Base-by-base conservation (phyloP, 2,797 vertebrate genomes). In the Anableps anableps region DNA sequence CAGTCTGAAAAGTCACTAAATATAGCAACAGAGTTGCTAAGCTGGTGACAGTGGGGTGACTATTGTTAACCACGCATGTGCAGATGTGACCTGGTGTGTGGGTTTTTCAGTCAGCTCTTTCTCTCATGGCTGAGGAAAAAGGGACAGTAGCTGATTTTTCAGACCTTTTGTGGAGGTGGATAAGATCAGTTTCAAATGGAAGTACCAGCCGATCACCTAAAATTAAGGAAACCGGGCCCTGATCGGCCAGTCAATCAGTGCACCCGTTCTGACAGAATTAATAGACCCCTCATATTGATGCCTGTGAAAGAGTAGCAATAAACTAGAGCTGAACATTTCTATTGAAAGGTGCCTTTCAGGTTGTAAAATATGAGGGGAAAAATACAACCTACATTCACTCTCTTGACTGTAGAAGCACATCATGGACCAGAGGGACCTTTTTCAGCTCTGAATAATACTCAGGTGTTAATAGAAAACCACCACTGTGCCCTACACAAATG, bases 381-480 rank as follows among this genome's bases (percentile, higher is more conserved):
- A 43, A n/a, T 43, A 26, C 64, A 13, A 26, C 36, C 38, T 38
- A 21, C 19, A 38, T 41, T 41, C 23, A 38, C 9, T 68, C 64
- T 71, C 41, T 71, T 17, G 68, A 71, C 41, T 29, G 14, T 41
- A 9, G 2, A 70, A 70, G 38, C 66, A 43, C 66, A 70, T 64
- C 34, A 36, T 64, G 26, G 53, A 75, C 55, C 78, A 80, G 83
- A 81, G 41, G 13, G 75, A 38, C 48, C 53, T 71, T 80, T 77
- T 85, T 79, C 72, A 82, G 53, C 26, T 73, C 48, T 80, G 76
- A 80, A 81, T 88, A 87, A 66, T 58, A 84, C 82, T 84, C 55
- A 89, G 77, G 79, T 66, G 70, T 84, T 82, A 83, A 90, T 84
- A 83, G 48, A 73, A 81, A 83, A 51, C 75, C 48, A 68, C 36